Percentiles rank a stretch among this genome's conserved stretches.
Evolutionary conservation across 2,888 invertebrate species (phyloP).

Genomic region (Poecilus cupreus): DNA sequence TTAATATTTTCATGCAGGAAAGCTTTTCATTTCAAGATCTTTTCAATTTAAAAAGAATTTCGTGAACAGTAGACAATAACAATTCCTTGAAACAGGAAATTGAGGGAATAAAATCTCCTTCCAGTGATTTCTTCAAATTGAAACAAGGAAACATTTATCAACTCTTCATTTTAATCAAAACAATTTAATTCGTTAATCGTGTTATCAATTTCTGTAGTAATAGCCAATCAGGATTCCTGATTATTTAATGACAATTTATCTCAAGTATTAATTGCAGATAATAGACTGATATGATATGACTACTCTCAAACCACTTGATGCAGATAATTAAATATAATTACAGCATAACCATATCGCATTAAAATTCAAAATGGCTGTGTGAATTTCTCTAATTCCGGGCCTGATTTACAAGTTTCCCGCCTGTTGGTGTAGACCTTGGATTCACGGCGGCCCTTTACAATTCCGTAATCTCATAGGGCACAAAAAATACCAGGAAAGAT

Average conservation of each 20-base stretch:
- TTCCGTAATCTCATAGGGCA: constrained; percentile 18
- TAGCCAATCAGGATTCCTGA: constrained; percentile 5
- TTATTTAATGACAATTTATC: constrained; percentile 25
- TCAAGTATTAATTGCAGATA: constrained; percentile 21
- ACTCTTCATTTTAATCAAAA: not conserved
- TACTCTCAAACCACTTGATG: not conserved
- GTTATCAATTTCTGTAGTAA: constrained; percentile 11
- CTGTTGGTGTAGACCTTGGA: not conserved
- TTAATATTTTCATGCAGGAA: no score
- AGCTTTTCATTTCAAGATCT: no score
- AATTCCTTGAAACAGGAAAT: no score
- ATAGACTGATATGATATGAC: constrained; percentile 12
- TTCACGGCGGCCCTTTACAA: not conserved
- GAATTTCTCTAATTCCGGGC: not conserved
- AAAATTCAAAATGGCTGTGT: constrained; percentile 24
- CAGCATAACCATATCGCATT: constrained; percentile 1
- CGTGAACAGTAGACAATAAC: no score
- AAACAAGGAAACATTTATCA: not conserved
- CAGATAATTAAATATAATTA: constrained; percentile 18
- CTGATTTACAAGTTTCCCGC: constrained; percentile 1
- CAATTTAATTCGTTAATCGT: constrained; percentile 7
- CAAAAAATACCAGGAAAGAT: constrained; percentile 24
- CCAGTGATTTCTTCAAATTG: not conserved
- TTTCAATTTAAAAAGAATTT: no score
- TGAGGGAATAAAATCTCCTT: no score